Evolutionary conservation across 2,797 vertebrate species (phyloP).

Genomic region (Typhlichthys eigenmanni): DNA sequence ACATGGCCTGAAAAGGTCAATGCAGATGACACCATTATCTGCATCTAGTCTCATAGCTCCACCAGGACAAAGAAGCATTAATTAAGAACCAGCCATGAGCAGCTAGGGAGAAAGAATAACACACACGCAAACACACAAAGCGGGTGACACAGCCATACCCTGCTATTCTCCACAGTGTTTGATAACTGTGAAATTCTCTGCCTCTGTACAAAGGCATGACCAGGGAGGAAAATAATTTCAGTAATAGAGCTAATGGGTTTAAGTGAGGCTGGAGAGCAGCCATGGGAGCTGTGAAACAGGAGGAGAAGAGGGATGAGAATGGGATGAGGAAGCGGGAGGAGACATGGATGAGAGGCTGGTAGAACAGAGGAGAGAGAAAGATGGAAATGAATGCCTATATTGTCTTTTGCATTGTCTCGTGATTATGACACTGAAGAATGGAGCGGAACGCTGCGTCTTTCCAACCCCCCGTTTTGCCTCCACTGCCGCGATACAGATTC

Average conservation of each 20-base stretch:
- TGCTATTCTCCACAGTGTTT: slow-evolving; percentile 73
- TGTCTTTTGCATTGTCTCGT: slow-evolving; percentile 71
- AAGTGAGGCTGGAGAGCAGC: slow-evolving; percentile 83
- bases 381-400: slow-evolving; percentile 53
- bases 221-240: slow-evolving; percentile 84
- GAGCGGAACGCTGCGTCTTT: slow-evolving; percentile 64
- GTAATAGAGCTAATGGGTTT: slow-evolving; percentile 88
- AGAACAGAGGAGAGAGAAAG: slow-evolving; percentile 43
- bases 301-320: slow-evolving; percentile 39
- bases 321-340: slow-evolving; percentile 51
- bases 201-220: slow-evolving; percentile 77
- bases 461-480: slow-evolving; percentile 66
- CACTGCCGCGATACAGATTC: slow-evolving; percentile 72
- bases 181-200: slow-evolving; percentile 89
- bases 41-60: slow-evolving; percentile 50
- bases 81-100: slow-evolving; percentile 83
- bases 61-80: slow-evolving; percentile 76
- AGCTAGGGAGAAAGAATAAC: slow-evolving; percentile 62
- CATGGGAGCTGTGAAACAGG: slow-evolving; percentile 73
- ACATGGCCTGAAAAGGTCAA: slow-evolving; percentile 76
- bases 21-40: slow-evolving; percentile 56
- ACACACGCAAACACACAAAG: slow-evolving; percentile 39
- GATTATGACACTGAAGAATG: slow-evolving; percentile 71
- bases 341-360: slow-evolving; percentile 63
- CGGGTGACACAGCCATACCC: slow-evolving; percentile 73